Evolutionary conservation across 2,888 invertebrate species (phyloP), one percentile per base, ranked within the genome.

Genomic region (Anorthoa munda): DNA sequence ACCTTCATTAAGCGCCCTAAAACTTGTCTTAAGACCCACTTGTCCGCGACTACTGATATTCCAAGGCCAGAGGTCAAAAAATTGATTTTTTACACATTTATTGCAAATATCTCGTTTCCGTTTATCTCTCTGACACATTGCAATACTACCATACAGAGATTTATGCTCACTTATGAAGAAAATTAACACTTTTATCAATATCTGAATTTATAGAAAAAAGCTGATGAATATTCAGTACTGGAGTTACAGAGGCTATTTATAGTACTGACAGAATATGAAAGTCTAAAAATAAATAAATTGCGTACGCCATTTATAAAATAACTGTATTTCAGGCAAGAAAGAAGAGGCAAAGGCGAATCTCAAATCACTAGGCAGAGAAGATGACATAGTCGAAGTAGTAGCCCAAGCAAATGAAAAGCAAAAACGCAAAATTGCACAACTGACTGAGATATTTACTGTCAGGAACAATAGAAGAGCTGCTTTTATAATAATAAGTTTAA

Each of bases 391-490:
- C 0, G 79, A 82, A 12, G 53, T 91, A 1, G 5, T 87, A 56
- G 66, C 77, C 13, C 59, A 83, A 2, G 90, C 90, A 75, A 58
- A 81, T 4, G 53, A 78, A 79, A 72, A 67, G 17, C 72, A 66
- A 9, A 70, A 63, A 50, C 64, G 56, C 64, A 86, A 53, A 85
- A 87, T 71, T 5, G 66, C 56, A 7, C 80, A 75, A 66, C 89
- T 91, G 88, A 85, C 79, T 1, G 91, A 93, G 23, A 82, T 94
- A 15, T 84, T 89, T n/a, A 86, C 84, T 0, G 26, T 90, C 0
- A 89, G 82, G 72, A 86, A 89, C 18, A 94, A 93, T 45, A 88
- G 89, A 79, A 90, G 79, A 75, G 91, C 93, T 0, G 61, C 93
- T 4, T 72, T 89, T 0, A 91, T 93, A 51, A 89, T 91, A 0